phyloP scores from a whole-genome alignment of 1,140 invertebrate species.

The Oreohelix idahoensis region DNA sequence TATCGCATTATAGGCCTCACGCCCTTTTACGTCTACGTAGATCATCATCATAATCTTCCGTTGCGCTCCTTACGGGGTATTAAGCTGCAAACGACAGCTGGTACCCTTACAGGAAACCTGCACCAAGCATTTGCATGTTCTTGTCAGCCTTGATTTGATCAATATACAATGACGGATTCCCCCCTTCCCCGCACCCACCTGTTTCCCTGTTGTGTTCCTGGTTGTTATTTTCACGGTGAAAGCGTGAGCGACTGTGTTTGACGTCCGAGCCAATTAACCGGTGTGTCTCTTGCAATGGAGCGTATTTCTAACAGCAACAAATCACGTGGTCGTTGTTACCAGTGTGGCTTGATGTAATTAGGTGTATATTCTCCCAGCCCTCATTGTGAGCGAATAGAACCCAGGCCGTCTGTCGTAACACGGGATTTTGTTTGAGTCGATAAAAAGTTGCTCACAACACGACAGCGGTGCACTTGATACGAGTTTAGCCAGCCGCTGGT shows the following conservation, averaged over 20 bases:
- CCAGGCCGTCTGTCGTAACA: neutral
- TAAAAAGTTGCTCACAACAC: neutral
- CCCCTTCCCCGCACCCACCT: too few species aligned
- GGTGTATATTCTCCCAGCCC: neutral
- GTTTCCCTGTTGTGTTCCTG: too few species aligned
- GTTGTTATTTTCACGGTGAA: neutral
- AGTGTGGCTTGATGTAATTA: neutral
- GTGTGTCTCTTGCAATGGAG: neutral
- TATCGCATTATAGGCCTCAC: too few species aligned
- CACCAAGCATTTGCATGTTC: too few species aligned
- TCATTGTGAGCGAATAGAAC: neutral
- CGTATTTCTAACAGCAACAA: neutral
- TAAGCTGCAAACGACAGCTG: too few species aligned
- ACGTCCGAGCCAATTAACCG: neutral
- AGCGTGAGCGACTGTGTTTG: neutral
- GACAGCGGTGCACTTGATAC: neutral
- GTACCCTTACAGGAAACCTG: too few species aligned
- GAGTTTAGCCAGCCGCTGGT: neutral
- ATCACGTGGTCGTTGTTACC: neutral
- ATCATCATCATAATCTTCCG: too few species aligned
- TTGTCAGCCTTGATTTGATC: too few species aligned
- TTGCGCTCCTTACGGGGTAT: too few species aligned
- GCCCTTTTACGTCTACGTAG: too few species aligned
- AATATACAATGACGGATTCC: too few species aligned
- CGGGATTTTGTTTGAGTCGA: neutral